phyloP scores from a whole-genome alignment of 1,140 invertebrate genomes.

The Drosophila nannoptera region DNA sequence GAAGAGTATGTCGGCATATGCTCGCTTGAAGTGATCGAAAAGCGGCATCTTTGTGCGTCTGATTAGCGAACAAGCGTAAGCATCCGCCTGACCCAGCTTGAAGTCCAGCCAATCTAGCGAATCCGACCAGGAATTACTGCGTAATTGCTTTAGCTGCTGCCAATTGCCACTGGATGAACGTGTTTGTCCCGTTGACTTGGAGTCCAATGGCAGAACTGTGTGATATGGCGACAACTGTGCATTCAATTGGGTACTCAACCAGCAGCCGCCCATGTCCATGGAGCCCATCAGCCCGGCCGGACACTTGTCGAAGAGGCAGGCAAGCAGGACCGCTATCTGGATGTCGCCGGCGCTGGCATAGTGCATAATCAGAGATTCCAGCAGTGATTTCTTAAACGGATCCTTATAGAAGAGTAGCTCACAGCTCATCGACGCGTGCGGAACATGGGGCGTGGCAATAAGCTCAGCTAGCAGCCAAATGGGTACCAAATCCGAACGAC shows the following conservation, averaged over 20 bases:
- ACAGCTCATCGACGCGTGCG: conserved; percentile 61
- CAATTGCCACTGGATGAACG: conserved; percentile 21
- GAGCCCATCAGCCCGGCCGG: conserved; percentile 25
- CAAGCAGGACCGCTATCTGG: conserved; percentile 95
- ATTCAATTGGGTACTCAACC: conserved; percentile 67
- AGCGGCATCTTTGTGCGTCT: conserved; percentile 81
- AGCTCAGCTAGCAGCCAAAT: conserved; percentile 90
- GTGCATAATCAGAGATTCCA: conserved; percentile 91
- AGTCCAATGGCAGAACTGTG: conserved; percentile 90
- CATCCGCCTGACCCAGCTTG: conserved; percentile 54
- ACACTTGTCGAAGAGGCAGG: conserved; percentile 88
- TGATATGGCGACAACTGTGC: conserved; percentile 93
- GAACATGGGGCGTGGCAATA: conserved; percentile 82
- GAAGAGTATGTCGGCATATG: conserved; percentile 94
- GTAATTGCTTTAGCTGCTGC: conserved; percentile 83
- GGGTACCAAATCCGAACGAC: conserved; percentile 90
- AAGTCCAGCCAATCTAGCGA: conserved; percentile 83
- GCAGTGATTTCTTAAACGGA: conserved; percentile 91
- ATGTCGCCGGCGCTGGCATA: conserved; percentile 90
- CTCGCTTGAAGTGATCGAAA: conserved; percentile 92
- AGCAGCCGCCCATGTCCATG: conserved; percentile 32
- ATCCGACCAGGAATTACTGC: conserved; percentile 94
- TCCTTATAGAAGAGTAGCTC: conserved; percentile 80
- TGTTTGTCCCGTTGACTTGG: conserved; percentile 46
- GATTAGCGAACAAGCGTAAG: conserved; percentile 62